Evolutionary conservation across 2,888 invertebrate genomes (phyloP).

Genomic region (Caenorhabditis imperialis): DNA sequence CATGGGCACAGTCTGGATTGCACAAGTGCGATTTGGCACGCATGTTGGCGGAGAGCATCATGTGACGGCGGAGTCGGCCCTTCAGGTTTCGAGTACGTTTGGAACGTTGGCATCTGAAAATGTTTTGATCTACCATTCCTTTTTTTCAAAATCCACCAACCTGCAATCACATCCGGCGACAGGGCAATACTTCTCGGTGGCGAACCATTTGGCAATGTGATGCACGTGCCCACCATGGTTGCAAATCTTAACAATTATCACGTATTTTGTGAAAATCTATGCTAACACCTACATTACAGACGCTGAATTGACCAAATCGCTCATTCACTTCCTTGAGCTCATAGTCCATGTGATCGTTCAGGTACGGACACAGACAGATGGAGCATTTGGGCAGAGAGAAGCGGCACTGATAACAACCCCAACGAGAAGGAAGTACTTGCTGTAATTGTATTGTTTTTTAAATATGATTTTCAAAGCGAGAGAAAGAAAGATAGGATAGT

Average conservation of each 20-base stretch:
- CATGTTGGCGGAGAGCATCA: slow-evolving; percentile 50
- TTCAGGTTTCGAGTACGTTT: slow-evolving; percentile 28
- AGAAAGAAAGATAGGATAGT: no score
- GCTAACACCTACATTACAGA: slow-evolving; percentile 32
- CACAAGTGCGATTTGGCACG: slow-evolving; percentile 47
- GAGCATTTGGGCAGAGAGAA: slow-evolving; percentile 32
- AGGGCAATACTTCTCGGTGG: slow-evolving; percentile 26
- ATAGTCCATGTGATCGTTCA: slow-evolving; percentile 33
- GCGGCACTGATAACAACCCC: slow-evolving; percentile 43
- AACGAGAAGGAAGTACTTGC: slow-evolving; percentile 27
- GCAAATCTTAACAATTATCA: slow-evolving; percentile 26
- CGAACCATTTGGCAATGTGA: slow-evolving; percentile 48
- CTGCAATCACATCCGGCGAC: slow-evolving; percentile 43
- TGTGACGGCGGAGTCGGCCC: slow-evolving; percentile 17
- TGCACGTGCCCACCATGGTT: slow-evolving; percentile 48
- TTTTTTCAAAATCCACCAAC: slow-evolving; percentile 7
- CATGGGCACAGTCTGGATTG: slow-evolving; percentile 42
- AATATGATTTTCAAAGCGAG: no score
- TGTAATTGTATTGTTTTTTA: no score
- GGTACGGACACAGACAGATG: slow-evolving; percentile 32
- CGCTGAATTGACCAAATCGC: slow-evolving; percentile 20
- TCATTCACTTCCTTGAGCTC: slow-evolving; percentile 21
- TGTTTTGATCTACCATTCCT: no score
- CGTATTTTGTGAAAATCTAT: neutral
- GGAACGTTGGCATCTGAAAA: slow-evolving; percentile 14